A percentile compares a stretch with the other conserved stretches of the same genome.
phyloP scores from a whole-genome alignment of 2,113 vertebrate species.

The Dasyurus viverrinus region DNA sequence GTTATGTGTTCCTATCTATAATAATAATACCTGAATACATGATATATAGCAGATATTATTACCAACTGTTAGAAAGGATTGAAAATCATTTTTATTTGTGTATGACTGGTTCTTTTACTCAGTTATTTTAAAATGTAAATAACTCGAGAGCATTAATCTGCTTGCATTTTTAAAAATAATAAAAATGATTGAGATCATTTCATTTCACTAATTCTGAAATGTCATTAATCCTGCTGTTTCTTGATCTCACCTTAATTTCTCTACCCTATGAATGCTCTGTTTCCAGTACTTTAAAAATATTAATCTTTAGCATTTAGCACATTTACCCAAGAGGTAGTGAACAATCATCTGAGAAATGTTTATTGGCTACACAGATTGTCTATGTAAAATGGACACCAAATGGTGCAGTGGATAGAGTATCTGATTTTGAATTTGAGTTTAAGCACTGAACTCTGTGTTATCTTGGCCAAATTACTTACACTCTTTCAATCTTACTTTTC shows the following conservation, averaged over 20 bases:
- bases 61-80: not conserved
- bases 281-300: not conserved
- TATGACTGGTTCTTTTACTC: not conserved
- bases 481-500: not conserved
- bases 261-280: not conserved
- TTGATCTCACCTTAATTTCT: not conserved
- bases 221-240: not conserved
- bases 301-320: not conserved
- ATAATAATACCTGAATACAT: constrained; percentile 25
- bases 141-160: not conserved
- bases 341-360: not conserved
- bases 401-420: not conserved
- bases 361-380: not conserved
- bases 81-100: constrained; percentile 21
- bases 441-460: not conserved
- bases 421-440: not conserved
- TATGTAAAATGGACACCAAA: not conserved
- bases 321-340: not conserved
- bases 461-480: not conserved
- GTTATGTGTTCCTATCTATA: constrained; percentile 9
- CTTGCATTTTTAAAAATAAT: not conserved
- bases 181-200: not conserved
- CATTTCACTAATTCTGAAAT: not conserved
- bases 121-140: constrained; percentile 26
- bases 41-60: not conserved